Conservation (phyloP, 2,113 vertebrate species). For the Phylloscopus trochilus region DNA sequence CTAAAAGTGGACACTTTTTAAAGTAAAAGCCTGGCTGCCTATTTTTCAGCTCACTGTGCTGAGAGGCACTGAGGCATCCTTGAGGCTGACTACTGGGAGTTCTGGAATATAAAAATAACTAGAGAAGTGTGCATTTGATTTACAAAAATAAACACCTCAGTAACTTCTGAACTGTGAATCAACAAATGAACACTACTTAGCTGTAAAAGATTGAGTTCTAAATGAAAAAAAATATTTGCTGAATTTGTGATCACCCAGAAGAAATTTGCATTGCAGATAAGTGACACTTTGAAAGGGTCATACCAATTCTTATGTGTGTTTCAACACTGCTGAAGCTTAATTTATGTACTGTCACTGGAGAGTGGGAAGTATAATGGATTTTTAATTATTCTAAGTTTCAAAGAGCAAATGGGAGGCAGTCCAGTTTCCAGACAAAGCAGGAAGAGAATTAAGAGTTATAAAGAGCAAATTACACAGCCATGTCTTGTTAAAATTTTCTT, state of each 20-base stretch:
- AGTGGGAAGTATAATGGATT: constrained; percentile 52
- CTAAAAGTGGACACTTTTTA: background rate
- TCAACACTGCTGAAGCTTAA: constrained; percentile 45
- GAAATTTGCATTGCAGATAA: constrained; percentile 64
- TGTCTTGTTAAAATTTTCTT: background rate
- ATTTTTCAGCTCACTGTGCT: background rate
- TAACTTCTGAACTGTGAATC: constrained; percentile 46
- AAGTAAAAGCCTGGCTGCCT: background rate
- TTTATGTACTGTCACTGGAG: constrained; percentile 58
- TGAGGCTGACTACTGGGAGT: background rate
- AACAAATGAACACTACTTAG: constrained; percentile 37
- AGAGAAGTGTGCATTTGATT: background rate
- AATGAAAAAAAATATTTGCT: constrained; percentile 45
- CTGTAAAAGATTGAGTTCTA: constrained; percentile 4
- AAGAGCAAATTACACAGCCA: background rate
- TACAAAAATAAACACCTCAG: constrained; percentile 30
- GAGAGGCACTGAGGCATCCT: background rate
- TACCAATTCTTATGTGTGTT: constrained; percentile 4
- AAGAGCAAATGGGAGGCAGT: constrained; percentile 21
- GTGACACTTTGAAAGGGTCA: constrained; percentile 27
- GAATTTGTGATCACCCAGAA: constrained; percentile 7
- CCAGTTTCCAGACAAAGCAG: constrained; percentile 5
- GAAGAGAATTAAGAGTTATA: background rate
- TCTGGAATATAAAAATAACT: constrained; percentile 1
- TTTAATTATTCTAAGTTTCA: constrained; percentile 65